These are phyloP conservation scores for Ophion ellenae DNA, from an alignment of 2,888 invertebrate species.

Conservation along the genomic window DNA sequence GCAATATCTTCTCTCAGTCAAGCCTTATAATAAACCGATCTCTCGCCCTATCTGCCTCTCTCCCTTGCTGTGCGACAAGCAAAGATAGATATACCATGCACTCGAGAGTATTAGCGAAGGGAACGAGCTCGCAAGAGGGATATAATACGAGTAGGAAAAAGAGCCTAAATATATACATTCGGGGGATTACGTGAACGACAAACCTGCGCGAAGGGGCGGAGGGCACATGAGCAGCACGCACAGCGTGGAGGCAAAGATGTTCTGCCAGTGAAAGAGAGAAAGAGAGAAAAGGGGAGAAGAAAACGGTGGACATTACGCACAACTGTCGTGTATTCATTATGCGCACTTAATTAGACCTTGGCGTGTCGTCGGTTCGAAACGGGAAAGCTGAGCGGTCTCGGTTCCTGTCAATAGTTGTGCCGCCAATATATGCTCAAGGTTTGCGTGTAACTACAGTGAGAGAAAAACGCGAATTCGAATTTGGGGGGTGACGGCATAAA, in stretches of 20 bases:
- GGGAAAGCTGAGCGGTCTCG: constrained; percentile 41
- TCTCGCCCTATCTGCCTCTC: background rate
- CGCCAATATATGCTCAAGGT: constrained; percentile 24
- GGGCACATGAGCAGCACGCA: constrained; percentile 42
- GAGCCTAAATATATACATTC: constrained; percentile 61
- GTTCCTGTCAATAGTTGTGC: constrained; percentile 35
- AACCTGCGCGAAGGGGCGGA: constrained; percentile 12
- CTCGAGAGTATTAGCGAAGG: constrained; percentile 57
- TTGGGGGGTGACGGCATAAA: no score
- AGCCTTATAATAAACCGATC: constrained; percentile 57
- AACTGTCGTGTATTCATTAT: constrained; percentile 80
- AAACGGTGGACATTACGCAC: constrained; percentile 74
- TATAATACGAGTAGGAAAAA: constrained; percentile 46
- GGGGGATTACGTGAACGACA: constrained; percentile 56
- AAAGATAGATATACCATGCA: constrained; percentile 37
- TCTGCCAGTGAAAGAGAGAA: constrained; percentile 4
- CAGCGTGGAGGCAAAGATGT: constrained; percentile 54
- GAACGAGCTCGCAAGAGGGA: constrained; percentile 35
- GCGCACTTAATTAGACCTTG: constrained; percentile 80
- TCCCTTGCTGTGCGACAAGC: background rate
- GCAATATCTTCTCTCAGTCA: constrained; percentile 61
- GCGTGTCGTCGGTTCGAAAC: constrained; percentile 69
- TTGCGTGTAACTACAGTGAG: no score
- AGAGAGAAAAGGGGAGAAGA: background rate
- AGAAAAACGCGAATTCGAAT: no score